Evolutionary conservation across 2,888 invertebrate species (phyloP), one percentile per base, ranked within the genome.

Genomic region (Trimorus sp.): DNA sequence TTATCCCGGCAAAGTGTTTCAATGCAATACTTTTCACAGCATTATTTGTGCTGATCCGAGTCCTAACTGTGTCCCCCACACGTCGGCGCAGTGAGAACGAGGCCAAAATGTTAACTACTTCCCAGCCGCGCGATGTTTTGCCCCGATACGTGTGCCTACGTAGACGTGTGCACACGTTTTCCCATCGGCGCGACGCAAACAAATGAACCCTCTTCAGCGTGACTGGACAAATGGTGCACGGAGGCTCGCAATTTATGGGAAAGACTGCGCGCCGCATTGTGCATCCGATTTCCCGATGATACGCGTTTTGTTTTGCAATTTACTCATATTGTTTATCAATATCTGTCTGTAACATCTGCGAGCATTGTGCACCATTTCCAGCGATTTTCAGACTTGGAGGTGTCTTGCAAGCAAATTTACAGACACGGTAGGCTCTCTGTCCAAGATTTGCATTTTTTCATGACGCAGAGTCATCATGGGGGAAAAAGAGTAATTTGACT

Each of bases 21-120:
- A 56, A 71, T 78, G 60, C 78, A 71, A 78, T 45, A 45, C 71
- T 71, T 71, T 79, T 76, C 71, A 66, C 80, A 76, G 76, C 62
- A 73, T 79, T 60, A 79, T 79, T 60, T 69, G 54, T 37, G 54
- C 37, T 37, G 54, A 56, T 69, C 59, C 69, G 58, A 66, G 78
- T 73, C 65, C 78, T 78, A 82, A 82, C 82, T 78, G 82, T 82
- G 82, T 74, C 77, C 82, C 78, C 78, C 77, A 78, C 78, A 48
- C 65, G 63, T 74, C 16, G 65, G 38, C 45, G 58, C 36, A 78
- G 83, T 85, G 88, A 87, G 88, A 89, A 88, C 82, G 86, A 84
- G 88, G 87, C 85, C 88, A 88, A 89, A 89, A 87, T 89, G 88
- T 86, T 89, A 89, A 89, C 87, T 84, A 86, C 89, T 89, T 89